Conservation (phyloP, 2,797 vertebrate genomes). For the Amazonetta brasiliensis region DNA sequence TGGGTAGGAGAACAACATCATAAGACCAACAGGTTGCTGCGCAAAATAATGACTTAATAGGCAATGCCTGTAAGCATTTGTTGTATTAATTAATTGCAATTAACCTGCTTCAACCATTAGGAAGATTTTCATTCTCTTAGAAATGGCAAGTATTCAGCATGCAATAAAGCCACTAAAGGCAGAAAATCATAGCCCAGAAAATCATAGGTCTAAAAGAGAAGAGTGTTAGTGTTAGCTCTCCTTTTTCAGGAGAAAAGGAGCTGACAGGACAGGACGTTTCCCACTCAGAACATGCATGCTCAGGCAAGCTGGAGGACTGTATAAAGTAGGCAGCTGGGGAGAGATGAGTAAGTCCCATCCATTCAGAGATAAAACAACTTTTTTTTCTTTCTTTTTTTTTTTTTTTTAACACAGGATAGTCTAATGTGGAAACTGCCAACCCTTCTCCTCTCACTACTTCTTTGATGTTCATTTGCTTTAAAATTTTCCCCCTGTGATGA, state of each 20-base stretch:
- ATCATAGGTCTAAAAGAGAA: background rate
- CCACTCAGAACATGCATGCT: slow-evolving; percentile 53
- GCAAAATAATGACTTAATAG: background rate
- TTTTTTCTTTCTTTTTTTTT: background rate
- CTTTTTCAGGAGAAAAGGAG: background rate
- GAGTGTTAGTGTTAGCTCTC: background rate
- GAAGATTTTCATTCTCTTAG: background rate
- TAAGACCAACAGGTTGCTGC: background rate
- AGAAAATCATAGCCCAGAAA: slow-evolving; percentile 30
- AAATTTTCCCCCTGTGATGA: slow-evolving; percentile 39
- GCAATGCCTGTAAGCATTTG: background rate
- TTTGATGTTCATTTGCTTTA: slow-evolving; percentile 65
- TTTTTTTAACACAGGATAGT: background rate
- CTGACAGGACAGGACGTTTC: slow-evolving; percentile 55
- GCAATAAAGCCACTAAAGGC: background rate
- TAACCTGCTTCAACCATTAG: background rate
- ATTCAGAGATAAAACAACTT: slow-evolving; percentile 37
- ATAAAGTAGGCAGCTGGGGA: slow-evolving; percentile 43
- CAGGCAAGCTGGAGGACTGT: slow-evolving; percentile 61
- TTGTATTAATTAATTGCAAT: slow-evolving; percentile 16
- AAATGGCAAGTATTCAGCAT: background rate
- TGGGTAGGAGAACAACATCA: background rate
- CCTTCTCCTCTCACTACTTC: slow-evolving; percentile 16
- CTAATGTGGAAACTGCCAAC: slow-evolving; percentile 38
- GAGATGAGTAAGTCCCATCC: slow-evolving; percentile 52